These are phyloP conservation scores for Caerostris darwini DNA, from an alignment of 1,140 invertebrate species.

Conservation along the genomic window DNA sequence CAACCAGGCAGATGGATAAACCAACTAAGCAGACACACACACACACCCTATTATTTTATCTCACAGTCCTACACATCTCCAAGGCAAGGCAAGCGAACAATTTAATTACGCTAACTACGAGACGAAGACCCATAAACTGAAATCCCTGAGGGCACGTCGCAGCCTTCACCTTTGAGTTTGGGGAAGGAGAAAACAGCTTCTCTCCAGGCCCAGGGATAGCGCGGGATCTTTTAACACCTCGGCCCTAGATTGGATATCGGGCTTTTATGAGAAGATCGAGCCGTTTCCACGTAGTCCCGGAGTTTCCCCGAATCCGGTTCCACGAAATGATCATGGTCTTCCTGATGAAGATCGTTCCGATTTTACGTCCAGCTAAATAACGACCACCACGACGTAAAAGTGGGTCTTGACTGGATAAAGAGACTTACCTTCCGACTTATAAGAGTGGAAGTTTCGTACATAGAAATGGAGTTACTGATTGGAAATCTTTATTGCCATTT, in stretches of 20 bases:
- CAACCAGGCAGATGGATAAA: not conserved
- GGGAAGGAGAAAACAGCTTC: conserved; percentile 28
- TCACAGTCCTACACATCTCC: not conserved
- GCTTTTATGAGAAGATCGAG: conserved; percentile 48
- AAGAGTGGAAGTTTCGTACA: not conserved
- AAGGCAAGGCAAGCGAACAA: conserved; percentile 30
- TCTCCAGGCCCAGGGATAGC: not conserved
- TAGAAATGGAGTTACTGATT: not conserved
- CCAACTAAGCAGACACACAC: not conserved
- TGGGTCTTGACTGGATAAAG: conserved; percentile 45
- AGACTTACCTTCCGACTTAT: not conserved
- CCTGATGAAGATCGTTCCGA: conserved; percentile 62
- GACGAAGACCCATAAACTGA: conserved; percentile 50
- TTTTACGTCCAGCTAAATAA: conserved; percentile 68
- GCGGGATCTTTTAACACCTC: conserved; percentile 43
- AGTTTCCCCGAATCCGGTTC: conserved; percentile 29
- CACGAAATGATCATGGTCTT: conserved; percentile 50
- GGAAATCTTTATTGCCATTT: conserved; percentile 37
- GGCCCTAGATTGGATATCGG: conserved; percentile 65
- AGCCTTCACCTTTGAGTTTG: not conserved
- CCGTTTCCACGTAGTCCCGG: conserved; percentile 41
- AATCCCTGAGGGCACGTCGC: conserved; percentile 18
- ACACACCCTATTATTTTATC: conserved; percentile 9
- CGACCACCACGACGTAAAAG: conserved; percentile 19
- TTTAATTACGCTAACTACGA: conserved; percentile 73